phyloP scores from a whole-genome alignment of 2,888 invertebrate genomes.

The Taphrorychus bicolor region DNA sequence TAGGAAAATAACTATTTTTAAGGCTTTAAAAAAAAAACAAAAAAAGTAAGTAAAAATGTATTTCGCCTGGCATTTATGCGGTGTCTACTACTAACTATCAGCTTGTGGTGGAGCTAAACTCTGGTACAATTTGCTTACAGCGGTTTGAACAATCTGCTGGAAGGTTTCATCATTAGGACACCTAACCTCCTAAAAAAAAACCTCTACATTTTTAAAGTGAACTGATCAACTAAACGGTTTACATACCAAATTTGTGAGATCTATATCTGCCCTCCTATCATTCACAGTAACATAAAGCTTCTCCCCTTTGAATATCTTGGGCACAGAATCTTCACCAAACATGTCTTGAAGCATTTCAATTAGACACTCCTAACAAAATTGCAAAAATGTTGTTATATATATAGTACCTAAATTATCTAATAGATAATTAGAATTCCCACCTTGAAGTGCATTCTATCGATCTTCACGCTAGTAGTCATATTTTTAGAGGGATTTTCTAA shows the following conservation, averaged over 20 bases:
- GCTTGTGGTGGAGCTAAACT: conserved; percentile 70
- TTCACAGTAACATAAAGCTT: conserved; percentile 85
- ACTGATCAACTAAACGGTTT: too few relatives aligned
- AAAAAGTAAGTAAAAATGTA: too few relatives aligned
- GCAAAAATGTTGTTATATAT: background rate
- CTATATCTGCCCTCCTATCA: conserved; percentile 84
- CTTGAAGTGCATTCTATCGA: conserved; percentile 91
- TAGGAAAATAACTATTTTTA: too few relatives aligned
- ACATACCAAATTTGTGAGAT: conserved; percentile 76
- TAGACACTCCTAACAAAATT: conserved; percentile 72
- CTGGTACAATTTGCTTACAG: conserved; percentile 83
- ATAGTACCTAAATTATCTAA: conserved; percentile 11
- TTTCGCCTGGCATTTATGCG: too few relatives aligned
- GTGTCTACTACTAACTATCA: conserved; percentile 29
- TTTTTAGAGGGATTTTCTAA: conserved; percentile 70
- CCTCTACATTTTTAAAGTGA: background rate
- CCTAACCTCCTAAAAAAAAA: conserved; percentile 70
- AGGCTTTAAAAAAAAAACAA: too few relatives aligned
- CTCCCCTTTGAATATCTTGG: conserved; percentile 93
- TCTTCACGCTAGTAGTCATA: conserved; percentile 70
- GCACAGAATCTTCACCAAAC: conserved; percentile 93
- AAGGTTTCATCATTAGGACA: conserved; percentile 83
- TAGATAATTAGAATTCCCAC: too few relatives aligned
- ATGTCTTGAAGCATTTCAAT: conserved; percentile 92
- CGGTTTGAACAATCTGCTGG: conserved; percentile 84